Evolutionary conservation across 2,888 invertebrate genomes (phyloP).

Genomic region (Acleris emargana): DNA sequence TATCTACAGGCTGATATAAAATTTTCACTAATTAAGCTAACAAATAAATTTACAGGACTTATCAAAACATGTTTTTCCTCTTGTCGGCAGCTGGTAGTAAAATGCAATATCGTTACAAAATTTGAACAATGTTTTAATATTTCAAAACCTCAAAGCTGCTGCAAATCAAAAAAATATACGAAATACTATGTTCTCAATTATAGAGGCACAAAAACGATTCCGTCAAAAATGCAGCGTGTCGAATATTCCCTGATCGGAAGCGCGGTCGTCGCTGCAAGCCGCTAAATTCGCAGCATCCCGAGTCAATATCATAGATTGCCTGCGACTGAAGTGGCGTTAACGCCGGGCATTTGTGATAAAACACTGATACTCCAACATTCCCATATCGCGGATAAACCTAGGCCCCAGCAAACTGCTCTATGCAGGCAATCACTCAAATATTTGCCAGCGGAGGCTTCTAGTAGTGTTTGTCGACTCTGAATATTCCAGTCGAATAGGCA

Average conservation of each 20-base stretch:
- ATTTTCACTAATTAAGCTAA: too few species aligned
- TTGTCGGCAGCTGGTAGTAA: too few species aligned
- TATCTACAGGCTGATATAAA: too few species aligned
- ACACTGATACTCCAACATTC: slow-evolving; percentile 35
- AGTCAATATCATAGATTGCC: slow-evolving; percentile 40
- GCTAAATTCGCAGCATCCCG: slow-evolving; percentile 22
- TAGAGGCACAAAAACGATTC: slow-evolving; percentile 1
- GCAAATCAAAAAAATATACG: too few species aligned
- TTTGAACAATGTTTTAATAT: too few species aligned
- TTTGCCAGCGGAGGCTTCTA: slow-evolving; percentile 50
- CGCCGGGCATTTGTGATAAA: slow-evolving; percentile 22
- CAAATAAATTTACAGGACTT: too few species aligned
- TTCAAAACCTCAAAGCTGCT: too few species aligned
- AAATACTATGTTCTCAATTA: background rate
- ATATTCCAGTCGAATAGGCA: slow-evolving; percentile 52
- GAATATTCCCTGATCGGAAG: slow-evolving; percentile 2
- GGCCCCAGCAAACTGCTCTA: slow-evolving; percentile 45
- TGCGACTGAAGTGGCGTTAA: slow-evolving; percentile 30
- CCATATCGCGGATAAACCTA: slow-evolving; percentile 32
- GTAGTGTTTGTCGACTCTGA: slow-evolving; percentile 48
- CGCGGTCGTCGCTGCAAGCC: background rate
- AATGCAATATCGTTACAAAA: too few species aligned
- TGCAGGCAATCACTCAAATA: slow-evolving; percentile 66
- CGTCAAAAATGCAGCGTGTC: background rate
- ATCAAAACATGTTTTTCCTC: too few species aligned